These are phyloP conservation scores for Lepidurus packardi DNA, from an alignment of 1,140 invertebrate genomes.

Conservation along the genomic window DNA sequence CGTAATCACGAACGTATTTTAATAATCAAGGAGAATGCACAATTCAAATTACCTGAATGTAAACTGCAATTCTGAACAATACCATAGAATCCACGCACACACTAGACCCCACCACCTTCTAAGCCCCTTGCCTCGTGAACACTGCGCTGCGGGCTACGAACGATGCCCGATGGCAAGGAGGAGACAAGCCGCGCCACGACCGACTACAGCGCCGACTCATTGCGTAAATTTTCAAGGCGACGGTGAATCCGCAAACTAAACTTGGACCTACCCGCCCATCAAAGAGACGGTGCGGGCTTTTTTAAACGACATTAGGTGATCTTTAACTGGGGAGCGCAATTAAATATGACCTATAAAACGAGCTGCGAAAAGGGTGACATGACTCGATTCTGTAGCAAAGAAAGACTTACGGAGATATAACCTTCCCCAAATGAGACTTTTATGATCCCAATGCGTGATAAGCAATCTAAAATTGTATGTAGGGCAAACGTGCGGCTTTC, in stretches of 20 bases:
- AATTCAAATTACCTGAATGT: not conserved
- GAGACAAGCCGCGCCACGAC: not conserved
- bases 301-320: no score
- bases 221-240: not conserved
- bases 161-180: slow-evolving; percentile 20
- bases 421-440: not conserved
- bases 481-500: no score
- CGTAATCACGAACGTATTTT: no score
- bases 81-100: slow-evolving; percentile 18
- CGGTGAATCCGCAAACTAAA: not conserved
- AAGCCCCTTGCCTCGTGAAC: slow-evolving; percentile 17
- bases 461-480: no score
- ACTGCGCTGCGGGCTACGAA: slow-evolving; percentile 7
- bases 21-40: no score
- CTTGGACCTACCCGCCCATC: slow-evolving; percentile 3
- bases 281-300: not conserved
- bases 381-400: no score
- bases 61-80: not conserved
- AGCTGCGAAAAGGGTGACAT: no score
- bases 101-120: not conserved
- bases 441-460: not conserved
- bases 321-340: no score
- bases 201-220: not conserved
- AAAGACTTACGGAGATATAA: no score
- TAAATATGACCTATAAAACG: no score